These are phyloP conservation scores for Lophotriccus pileatus DNA, from an alignment of 2,797 vertebrate genomes.

Conservation along the genomic window DNA sequence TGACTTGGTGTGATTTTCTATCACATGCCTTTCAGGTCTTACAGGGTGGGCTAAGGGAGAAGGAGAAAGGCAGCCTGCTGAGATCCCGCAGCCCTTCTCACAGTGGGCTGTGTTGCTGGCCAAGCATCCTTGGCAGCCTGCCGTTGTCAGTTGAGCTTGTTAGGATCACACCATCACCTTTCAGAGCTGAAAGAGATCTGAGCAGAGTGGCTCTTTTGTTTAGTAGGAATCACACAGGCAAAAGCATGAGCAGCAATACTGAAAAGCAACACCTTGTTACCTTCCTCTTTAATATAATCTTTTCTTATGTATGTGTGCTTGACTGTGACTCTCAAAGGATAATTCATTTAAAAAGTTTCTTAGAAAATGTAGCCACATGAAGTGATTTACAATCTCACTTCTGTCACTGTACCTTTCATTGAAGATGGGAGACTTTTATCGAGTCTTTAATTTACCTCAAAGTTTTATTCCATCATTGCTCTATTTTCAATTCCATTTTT, in stretches of 20 bases:
- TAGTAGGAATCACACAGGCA: not conserved
- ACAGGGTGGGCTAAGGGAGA: not conserved
- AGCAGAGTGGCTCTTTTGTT: not conserved
- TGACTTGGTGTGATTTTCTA: not conserved
- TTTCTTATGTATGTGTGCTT: not conserved
- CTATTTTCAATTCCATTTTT: conserved; percentile 38
- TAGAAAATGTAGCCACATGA: not conserved
- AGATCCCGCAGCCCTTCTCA: not conserved
- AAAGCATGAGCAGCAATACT: not conserved
- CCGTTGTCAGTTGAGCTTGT: not conserved
- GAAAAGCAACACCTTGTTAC: not conserved
- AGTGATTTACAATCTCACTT: not conserved
- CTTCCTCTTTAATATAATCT: not conserved
- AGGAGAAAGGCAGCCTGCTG: not conserved
- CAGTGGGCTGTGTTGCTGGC: not conserved
- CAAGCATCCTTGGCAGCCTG: not conserved
- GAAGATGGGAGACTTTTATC: conserved; percentile 3
- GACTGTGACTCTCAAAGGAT: conserved; percentile 13
- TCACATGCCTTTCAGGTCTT: not conserved
- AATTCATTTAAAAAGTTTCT: conserved; percentile 19
- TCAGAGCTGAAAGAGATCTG: not conserved
- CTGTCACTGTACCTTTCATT: not conserved
- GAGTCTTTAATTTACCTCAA: conserved; percentile 33
- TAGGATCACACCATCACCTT: not conserved
- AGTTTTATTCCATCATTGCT: conserved; percentile 36